Evolutionary conservation across 2,797 vertebrate genomes (phyloP).

Genomic region (Anguilla megastoma): DNA sequence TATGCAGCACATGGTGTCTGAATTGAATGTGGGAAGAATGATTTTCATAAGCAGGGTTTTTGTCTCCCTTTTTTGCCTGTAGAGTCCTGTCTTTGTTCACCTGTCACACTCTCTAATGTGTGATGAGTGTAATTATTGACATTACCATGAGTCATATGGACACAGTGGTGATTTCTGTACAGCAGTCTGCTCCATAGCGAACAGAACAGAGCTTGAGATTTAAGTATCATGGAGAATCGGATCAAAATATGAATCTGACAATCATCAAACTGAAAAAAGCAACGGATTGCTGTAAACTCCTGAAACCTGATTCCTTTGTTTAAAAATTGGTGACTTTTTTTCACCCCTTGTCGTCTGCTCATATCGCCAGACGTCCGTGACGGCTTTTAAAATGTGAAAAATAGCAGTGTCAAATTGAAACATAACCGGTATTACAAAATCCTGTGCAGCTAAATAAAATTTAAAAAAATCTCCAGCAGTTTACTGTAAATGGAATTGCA

Average conservation of each 20-base stretch:
- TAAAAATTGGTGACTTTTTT: not conserved
- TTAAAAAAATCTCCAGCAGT: conserved; percentile 4
- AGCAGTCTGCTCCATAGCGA: not conserved
- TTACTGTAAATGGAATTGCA: conserved; percentile 31
- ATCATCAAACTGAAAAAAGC: not conserved
- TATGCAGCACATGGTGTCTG: not conserved
- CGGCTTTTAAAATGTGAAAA: not conserved
- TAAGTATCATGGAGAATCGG: not conserved
- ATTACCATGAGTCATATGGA: not conserved
- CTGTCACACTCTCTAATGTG: not conserved
- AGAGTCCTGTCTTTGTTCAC: not conserved
- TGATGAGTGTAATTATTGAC: not conserved
- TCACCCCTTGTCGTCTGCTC: not conserved
- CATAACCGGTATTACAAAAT: not conserved
- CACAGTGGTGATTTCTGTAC: not conserved
- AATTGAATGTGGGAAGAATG: not conserved
- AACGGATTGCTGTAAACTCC: not conserved
- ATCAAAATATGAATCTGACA: conserved; percentile 7
- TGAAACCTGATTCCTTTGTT: not conserved
- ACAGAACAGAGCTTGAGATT: not conserved
- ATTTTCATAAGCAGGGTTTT: not conserved
- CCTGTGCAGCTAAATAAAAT: not conserved
- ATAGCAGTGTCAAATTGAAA: conserved; percentile 17
- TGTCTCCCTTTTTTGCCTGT: not conserved
- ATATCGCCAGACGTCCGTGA: not conserved